Evolutionary conservation across 2,113 vertebrate species (phyloP).

Genomic region (Laterallus jamaicensis): DNA sequence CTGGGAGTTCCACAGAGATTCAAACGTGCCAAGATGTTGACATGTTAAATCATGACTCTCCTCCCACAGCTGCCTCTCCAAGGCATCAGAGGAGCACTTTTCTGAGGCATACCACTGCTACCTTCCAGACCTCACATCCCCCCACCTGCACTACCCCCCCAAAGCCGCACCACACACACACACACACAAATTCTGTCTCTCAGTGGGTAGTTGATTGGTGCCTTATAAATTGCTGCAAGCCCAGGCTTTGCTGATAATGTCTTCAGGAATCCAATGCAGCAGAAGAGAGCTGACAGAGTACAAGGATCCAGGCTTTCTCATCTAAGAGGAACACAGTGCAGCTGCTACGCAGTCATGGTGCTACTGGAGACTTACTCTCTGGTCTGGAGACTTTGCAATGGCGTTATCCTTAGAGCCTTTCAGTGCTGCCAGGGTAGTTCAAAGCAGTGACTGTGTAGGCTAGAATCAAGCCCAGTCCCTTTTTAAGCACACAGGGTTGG

Average conservation of each 20-base stretch:
- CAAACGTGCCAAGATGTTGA: not conserved
- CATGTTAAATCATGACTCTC: not conserved
- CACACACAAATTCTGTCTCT: no score
- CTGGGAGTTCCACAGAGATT: not conserved
- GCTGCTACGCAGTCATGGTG: not conserved
- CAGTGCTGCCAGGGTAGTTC: not conserved
- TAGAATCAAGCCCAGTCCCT: not conserved
- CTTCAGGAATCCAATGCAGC: not conserved
- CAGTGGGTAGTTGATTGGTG: no score
- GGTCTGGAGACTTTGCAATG: not conserved
- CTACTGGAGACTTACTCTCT: not conserved
- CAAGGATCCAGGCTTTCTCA: not conserved
- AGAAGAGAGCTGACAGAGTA: not conserved
- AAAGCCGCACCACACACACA: no score
- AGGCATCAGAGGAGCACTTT: not conserved
- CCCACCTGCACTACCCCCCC: no score
- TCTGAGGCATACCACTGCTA: not conserved
- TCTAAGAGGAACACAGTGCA: not conserved
- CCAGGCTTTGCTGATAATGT: no score
- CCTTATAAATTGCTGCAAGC: no score
- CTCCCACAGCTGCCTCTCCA: not conserved
- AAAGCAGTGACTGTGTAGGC: not conserved
- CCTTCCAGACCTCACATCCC: not conserved
- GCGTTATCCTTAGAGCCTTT: not conserved
- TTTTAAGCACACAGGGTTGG: not conserved